Conservation (phyloP, 2,888 invertebrate genomes). For the Atrina japonica region DNA sequence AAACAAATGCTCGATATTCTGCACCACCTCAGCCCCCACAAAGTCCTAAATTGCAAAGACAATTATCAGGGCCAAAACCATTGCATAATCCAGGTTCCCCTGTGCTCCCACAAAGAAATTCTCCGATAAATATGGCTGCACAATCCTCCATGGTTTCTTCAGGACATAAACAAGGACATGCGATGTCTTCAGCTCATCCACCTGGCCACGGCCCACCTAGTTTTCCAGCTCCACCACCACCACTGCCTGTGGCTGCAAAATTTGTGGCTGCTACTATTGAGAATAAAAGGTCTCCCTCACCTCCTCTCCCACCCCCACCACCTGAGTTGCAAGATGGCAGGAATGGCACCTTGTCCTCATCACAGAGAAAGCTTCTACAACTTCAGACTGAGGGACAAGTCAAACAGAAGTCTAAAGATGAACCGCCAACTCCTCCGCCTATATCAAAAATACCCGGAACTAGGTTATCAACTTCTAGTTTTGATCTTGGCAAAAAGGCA, state of each 20-base stretch:
- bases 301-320: constrained; percentile 67
- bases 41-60: constrained; percentile 19
- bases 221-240: constrained; percentile 58
- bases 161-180: constrained; percentile 8
- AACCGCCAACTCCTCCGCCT: constrained; percentile 57
- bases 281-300: constrained; percentile 56
- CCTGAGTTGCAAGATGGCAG: constrained; percentile 43
- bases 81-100: constrained; percentile 11
- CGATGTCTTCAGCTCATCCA: neutral
- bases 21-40: constrained; percentile 16
- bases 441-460: constrained; percentile 49
- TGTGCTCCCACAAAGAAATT: neutral
- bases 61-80: neutral
- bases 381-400: neutral
- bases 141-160: neutral
- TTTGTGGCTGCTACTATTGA: constrained; percentile 49
- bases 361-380: neutral
- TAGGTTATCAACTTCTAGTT: constrained; percentile 32
- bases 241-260: constrained; percentile 50
- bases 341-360: neutral
- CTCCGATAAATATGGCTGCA: neutral
- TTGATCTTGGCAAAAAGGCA: constrained; percentile 39
- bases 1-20: constrained; percentile 20
- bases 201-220: constrained; percentile 38
- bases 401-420: constrained; percentile 3